These are phyloP conservation scores for Dicrostonyx torquatus DNA, from an alignment of 2,797 vertebrate genomes.

Conservation along the genomic window DNA sequence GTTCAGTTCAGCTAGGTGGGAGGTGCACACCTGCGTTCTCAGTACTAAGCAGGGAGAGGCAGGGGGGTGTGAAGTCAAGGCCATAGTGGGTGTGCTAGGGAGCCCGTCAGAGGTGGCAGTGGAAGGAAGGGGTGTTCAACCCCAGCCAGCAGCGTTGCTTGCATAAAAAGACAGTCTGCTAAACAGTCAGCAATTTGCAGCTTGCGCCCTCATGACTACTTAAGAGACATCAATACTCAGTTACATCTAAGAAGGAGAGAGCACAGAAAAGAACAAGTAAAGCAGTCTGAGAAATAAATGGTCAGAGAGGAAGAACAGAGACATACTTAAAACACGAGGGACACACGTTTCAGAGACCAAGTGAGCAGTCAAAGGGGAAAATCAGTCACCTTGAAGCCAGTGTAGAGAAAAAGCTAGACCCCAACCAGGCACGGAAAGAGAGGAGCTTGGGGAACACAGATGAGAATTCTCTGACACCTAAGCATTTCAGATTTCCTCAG, in stretches of 20 bases:
- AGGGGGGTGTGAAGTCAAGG: background rate
- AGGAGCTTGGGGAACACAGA: background rate
- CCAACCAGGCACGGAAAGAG: background rate
- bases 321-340: background rate
- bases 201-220: background rate
- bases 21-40: background rate
- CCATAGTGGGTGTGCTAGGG: background rate
- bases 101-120: background rate
- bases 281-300: background rate
- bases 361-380: background rate
- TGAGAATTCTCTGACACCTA: background rate
- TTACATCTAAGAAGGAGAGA: background rate
- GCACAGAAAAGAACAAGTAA: background rate
- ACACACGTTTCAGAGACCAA: background rate
- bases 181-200: background rate
- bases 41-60: background rate
- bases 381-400: background rate
- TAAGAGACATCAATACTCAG: background rate
- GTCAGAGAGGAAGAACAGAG: background rate
- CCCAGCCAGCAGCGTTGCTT: background rate
- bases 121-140: background rate
- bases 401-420: background rate
- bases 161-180: slow-evolving; percentile 10
- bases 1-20: background rate
- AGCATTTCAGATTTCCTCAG: background rate